Evolutionary conservation across 2,888 invertebrate species (phyloP), one percentile per base, ranked within the genome.

Genomic region (Mimachlamys varia): DNA sequence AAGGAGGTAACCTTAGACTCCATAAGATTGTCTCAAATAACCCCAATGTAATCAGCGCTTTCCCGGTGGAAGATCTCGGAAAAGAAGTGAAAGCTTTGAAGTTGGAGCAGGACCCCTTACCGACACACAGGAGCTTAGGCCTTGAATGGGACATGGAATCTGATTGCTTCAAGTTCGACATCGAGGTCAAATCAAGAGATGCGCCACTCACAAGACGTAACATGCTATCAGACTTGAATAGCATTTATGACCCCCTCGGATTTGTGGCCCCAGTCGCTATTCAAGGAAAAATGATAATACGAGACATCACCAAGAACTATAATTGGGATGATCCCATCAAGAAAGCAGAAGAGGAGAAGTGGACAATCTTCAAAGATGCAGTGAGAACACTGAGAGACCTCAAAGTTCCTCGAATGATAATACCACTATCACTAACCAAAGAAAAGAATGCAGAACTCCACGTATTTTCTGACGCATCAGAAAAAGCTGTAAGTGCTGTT

Each of bases 241-340:
- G 92, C 44, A 0, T 92, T 22, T 92, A 89, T 88, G 92, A 92
- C 76, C 92, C 92, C 19, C 87, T 92, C 22, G 92, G 92, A 44
- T 92, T 92, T 87, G 88, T 88, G 17, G 55, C 90, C 19, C 91
- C 92, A 15, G 37, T 92, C 5, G 27, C 55, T n/a, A 87, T 91
- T 27, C 88, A 88, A 37, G 92, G 91, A 7, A 92, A 91, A 49
- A 50, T 92, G 27, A 33, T n/a, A n/a, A n/a, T n/a, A n/a, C 91
- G 4, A 88, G 88, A 62, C 44, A 33, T 13, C 37, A 17, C 58
- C 38, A n/a, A n/a, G n/a, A n/a, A n/a, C n/a, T n/a, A n/a, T n/a
- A n/a, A n/a, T n/a, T n/a, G n/a, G n/a, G n/a, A n/a, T n/a, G n/a
- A n/a, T n/a, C n/a, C n/a, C n/a, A n/a, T n/a, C n/a, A n/a, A n/a